Evolutionary conservation across 2,888 invertebrate genomes (phyloP), one percentile per base, ranked within the genome.

Genomic region (Coremacera marginata): DNA sequence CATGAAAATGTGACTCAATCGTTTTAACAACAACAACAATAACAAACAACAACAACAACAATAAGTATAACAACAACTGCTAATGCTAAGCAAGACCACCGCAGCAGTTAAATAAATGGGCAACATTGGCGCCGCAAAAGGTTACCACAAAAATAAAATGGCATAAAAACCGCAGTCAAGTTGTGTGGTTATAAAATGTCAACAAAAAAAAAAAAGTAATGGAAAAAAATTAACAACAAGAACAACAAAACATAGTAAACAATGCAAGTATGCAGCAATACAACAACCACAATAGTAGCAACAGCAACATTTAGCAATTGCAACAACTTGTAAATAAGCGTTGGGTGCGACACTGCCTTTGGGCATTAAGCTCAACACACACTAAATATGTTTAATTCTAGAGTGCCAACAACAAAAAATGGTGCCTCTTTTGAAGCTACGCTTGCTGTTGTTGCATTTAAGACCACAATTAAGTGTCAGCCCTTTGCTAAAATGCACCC

Each of bases 381-480:
- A 3, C 60, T 16, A 22, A 14, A 22, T 14, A 11, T 22, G 22
- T 27, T 27, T 27, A 44, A 44, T 11, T 44, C 44, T 44, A 14
- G 37, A 37, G 37, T 37, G 37, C 5, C 37, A 37, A 37, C 3
- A 37, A 37, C 3, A 37, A 37, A 37, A 5, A 37, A 37, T 37
- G 37, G 37, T 1, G 37, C 8, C 57, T 57, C 22, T 57, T 22
- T 57, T 57, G 22, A 22, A 22, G 25, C 25, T 55, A 3, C 11
- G 27, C 55, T 57, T 31, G 60, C 27, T 60, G 57, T 44, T 57
- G 70, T 57, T 31, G 70, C 34, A 31, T 16, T 22, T 51, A 70
- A 7, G 8, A 16, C 16, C 25, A 71, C 71, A 72, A 72, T 72
- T 60, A 22, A 72, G 72, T 72, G 72, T 72, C 60, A 72, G 22